Conservation (phyloP, 2,113 vertebrate genomes). For the Eonycteris spelaea region DNA sequence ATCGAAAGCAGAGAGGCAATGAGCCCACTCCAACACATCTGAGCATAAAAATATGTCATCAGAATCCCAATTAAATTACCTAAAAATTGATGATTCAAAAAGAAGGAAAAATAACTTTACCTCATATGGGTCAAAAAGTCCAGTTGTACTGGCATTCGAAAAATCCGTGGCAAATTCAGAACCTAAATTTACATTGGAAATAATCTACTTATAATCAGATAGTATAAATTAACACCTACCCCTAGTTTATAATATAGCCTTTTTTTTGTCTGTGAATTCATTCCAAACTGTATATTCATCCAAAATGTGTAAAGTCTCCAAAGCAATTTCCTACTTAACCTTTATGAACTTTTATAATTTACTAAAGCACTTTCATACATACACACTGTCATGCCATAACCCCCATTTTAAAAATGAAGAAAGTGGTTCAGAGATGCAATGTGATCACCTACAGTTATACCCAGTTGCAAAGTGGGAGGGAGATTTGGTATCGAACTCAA, state of each 20-base stretch:
- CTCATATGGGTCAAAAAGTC: constrained; percentile 92
- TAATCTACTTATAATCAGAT: not conserved
- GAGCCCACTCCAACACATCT: constrained; percentile 94
- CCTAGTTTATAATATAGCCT: not conserved
- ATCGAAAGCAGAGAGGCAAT: constrained; percentile 89
- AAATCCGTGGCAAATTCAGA: constrained; percentile 93
- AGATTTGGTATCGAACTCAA: not conserved
- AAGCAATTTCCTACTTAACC: not conserved
- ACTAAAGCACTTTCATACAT: not conserved
- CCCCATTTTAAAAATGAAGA: not conserved
- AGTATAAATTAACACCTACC: not conserved
- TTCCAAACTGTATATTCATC: not conserved
- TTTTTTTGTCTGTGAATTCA: not conserved
- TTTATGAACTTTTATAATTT: not conserved
- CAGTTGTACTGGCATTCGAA: constrained; percentile 96
- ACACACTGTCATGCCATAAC: not conserved
- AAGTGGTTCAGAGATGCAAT: not conserved
- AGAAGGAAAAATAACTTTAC: constrained; percentile 78
- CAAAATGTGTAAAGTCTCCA: not conserved
- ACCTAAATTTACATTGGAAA: constrained; percentile 82
- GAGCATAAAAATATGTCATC: constrained; percentile 35
- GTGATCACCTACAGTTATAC: not conserved
- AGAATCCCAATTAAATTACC: constrained; percentile 14
- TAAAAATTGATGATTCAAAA: not conserved
- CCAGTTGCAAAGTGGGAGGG: not conserved